Conservation (phyloP, 2,113 vertebrate genomes). For the Megaceryle torquata region DNA sequence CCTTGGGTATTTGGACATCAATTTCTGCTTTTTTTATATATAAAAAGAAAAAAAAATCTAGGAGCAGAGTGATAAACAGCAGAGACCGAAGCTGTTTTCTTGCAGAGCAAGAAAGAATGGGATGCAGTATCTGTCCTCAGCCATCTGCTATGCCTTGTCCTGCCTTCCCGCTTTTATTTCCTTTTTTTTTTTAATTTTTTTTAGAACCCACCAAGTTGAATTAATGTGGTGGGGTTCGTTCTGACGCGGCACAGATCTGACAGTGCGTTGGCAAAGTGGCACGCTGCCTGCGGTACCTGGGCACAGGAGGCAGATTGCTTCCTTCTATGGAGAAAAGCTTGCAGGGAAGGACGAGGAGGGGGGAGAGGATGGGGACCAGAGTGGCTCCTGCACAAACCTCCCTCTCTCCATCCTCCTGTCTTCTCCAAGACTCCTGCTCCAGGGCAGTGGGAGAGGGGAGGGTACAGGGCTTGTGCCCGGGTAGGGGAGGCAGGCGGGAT, state of each 20-base stretch:
- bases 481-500: not conserved
- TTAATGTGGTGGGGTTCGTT: not conserved
- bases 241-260: not conserved
- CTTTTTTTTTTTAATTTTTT: not conserved
- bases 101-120: constrained; percentile 45
- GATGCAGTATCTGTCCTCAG: constrained; percentile 51
- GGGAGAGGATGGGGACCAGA: not conserved
- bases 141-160: constrained; percentile 55
- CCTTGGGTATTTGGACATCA: not conserved
- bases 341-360: not conserved
- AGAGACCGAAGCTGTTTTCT: constrained; percentile 46
- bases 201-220: not conserved
- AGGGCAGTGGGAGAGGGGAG: not conserved
- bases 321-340: not conserved
- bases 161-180: not conserved
- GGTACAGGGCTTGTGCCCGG: rapidly evolving
- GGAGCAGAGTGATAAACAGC: constrained; percentile 13
- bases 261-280: constrained; percentile 11
- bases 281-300: not conserved
- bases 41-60: not conserved
- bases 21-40: not conserved
- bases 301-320: not conserved
- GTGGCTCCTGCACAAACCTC: rapidly evolving
- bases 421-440: not conserved
- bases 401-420: not conserved